Conservation (phyloP, 2,113 vertebrate genomes). For the Pelvicachromis taeniatus region DNA sequence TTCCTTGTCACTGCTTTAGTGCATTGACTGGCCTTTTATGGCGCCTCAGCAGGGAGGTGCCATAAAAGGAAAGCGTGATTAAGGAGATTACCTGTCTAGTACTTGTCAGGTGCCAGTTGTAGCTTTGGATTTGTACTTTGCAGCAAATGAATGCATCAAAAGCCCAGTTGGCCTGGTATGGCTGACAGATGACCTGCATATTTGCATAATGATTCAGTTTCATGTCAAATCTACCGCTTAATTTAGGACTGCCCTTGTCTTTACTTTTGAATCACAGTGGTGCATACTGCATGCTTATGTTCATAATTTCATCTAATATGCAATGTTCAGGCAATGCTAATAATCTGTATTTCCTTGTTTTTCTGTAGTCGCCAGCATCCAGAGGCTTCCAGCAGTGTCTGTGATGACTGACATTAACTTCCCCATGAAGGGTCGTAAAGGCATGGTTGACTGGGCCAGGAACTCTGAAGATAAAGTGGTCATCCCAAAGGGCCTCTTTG, state of each 20-base stretch:
- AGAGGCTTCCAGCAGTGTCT: conserved; percentile 94
- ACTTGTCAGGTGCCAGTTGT: conserved; percentile 4
- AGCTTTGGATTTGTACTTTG: background rate
- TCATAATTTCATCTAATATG: background rate
- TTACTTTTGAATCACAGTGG: background rate
- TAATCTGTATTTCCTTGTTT: background rate
- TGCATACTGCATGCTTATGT: background rate
- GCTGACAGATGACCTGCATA: background rate
- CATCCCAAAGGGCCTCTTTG: conserved; percentile 95
- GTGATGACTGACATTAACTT: conserved; percentile 98
- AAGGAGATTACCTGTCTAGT: conserved; percentile 30
- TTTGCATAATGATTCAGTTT: background rate
- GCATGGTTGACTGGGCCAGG: conserved; percentile 99
- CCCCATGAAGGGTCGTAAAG: conserved; percentile 98
- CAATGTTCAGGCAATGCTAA: background rate
- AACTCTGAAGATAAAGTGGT: conserved; percentile 98
- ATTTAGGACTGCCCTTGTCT: background rate
- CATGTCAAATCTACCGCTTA: background rate
- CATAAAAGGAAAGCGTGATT: conserved; percentile 27
- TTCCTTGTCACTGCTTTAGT: conserved; percentile 24
- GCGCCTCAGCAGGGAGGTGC: conserved; percentile 9
- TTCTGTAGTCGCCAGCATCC: conserved; percentile 91
- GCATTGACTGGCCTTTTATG: conserved; percentile 5
- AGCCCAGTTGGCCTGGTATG: background rate
- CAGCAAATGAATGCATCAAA: background rate